phyloP scores from a whole-genome alignment of 2,797 vertebrate genomes.

The Cyprinodon diabolis region DNA sequence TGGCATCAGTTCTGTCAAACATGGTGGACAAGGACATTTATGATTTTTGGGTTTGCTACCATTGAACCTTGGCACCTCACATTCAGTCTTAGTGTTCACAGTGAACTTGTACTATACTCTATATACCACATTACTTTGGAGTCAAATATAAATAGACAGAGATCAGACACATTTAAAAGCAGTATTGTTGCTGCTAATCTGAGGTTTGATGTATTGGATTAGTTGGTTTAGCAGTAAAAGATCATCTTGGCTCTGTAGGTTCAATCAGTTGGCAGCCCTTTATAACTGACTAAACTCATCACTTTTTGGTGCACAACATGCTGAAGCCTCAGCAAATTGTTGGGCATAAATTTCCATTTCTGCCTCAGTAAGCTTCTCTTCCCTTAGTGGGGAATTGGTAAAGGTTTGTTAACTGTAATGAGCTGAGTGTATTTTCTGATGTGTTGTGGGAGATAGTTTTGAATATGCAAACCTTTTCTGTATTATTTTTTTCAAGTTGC shows the following conservation, averaged over 20 bases:
- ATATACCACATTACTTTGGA: background rate
- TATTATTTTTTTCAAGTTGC: background rate
- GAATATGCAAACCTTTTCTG: background rate
- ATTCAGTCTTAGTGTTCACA: background rate
- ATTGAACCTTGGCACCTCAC: background rate
- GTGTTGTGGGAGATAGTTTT: background rate
- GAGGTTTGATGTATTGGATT: background rate
- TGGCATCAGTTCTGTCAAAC: too few species aligned
- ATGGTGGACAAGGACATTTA: too few species aligned
- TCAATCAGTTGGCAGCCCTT: slow-evolving; percentile 11
- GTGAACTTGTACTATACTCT: too few species aligned
- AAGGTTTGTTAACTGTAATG: background rate
- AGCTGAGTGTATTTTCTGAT: background rate
- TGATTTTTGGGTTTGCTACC: background rate
- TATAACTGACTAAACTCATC: slow-evolving; percentile 3
- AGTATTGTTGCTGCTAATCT: slow-evolving; percentile 9
- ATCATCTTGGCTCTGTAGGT: slow-evolving; percentile 4
- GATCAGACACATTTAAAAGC: background rate
- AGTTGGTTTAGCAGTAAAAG: background rate
- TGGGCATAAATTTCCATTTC: slow-evolving; percentile 27
- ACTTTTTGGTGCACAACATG: slow-evolving; percentile 5
- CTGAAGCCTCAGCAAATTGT: slow-evolving; percentile 27
- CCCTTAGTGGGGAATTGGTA: background rate
- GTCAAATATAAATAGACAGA: background rate
- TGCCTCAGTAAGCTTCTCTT: background rate